phyloP scores from a whole-genome alignment of 2,797 vertebrate genomes.

The Centropyge bicolor region DNA sequence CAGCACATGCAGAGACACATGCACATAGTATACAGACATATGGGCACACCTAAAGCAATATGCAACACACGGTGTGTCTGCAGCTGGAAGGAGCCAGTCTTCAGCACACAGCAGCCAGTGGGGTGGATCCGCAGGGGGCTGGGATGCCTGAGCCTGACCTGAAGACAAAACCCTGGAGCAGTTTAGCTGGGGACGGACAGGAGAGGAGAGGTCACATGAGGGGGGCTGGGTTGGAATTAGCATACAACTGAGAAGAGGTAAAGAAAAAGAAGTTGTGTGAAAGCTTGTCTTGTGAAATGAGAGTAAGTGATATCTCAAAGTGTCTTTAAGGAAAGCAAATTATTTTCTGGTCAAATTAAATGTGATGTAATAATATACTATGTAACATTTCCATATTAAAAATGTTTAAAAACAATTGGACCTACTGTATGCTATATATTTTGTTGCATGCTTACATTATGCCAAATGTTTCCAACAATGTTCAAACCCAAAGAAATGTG shows the following conservation, averaged over 20 bases:
- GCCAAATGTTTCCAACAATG: no score
- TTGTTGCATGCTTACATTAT: no score
- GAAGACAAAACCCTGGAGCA: slow-evolving; percentile 78
- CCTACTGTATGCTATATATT: no score
- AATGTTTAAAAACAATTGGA: not conserved
- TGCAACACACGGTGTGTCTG: slow-evolving; percentile 75
- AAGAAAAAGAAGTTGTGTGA: slow-evolving; percentile 34
- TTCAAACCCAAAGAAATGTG: no score
- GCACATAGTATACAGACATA: slow-evolving; percentile 37
- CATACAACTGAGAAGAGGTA: slow-evolving; percentile 27
- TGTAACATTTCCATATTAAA: no score
- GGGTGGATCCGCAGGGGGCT: slow-evolving; percentile 42
- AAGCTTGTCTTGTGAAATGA: slow-evolving; percentile 17
- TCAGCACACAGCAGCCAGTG: slow-evolving; percentile 83
- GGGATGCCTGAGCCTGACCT: slow-evolving; percentile 60
- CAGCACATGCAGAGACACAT: slow-evolving; percentile 43
- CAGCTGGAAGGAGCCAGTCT: slow-evolving; percentile 79
- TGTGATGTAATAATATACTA: not conserved
- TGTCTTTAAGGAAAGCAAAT: slow-evolving; percentile 5
- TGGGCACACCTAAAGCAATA: slow-evolving; percentile 86
- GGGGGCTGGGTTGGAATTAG: slow-evolving; percentile 22
- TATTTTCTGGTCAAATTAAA: not conserved
- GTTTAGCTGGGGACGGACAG: slow-evolving; percentile 72
- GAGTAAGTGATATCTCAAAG: not conserved
- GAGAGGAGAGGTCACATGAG: slow-evolving; percentile 35